Evolutionary conservation across 1,140 invertebrate species (phyloP), one percentile per base, ranked within the genome.

Genomic region (Listronotus oregonensis): DNA sequence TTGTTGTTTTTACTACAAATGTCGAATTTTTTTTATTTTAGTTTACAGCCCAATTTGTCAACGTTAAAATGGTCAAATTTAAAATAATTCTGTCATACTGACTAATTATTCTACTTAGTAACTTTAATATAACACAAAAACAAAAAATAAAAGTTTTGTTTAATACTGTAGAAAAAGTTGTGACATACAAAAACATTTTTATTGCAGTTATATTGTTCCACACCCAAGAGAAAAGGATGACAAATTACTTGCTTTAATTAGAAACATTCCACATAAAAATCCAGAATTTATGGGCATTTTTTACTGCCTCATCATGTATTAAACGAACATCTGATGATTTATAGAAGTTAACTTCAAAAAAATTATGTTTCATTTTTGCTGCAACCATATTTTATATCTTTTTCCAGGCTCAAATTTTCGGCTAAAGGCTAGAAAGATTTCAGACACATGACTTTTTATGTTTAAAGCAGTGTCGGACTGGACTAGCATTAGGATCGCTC

Each of bases 341-440:
- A 59, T 59, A 15, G 11, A 40, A 49, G 42, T 12, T 21, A 49
- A 59, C 42, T 18, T 59, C 15, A 44, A 59, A 59, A 58, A 59
- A 59, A 59, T 59, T 39, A 59, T 59, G 57, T 59, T 59, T 21
- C 34, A 59, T 59, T 59, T 59, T 59, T 59, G 47, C 57, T 59
- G 47, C 31, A 14, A 40, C 57, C 57, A 59, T 59, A 59, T 59
- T 59, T 59, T 59, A 59, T 59, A 43, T 49, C 57, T 18, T 37
- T 21, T 59, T 59, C 57, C 43, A 49, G 44, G 47, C 21, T 43
- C 57, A 59, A 49, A 59, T 44, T 17, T 59, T 49, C 57, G 14
- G 32, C 49, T 18, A 49, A 59, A 59, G 37, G 57, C 57, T 37
- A 59, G 57, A 44, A 59, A 27, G 44, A 59, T 44, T 43, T 44